Base-by-base conservation (phyloP, 2,797 vertebrate genomes). In the Scolopax rusticola region DNA sequence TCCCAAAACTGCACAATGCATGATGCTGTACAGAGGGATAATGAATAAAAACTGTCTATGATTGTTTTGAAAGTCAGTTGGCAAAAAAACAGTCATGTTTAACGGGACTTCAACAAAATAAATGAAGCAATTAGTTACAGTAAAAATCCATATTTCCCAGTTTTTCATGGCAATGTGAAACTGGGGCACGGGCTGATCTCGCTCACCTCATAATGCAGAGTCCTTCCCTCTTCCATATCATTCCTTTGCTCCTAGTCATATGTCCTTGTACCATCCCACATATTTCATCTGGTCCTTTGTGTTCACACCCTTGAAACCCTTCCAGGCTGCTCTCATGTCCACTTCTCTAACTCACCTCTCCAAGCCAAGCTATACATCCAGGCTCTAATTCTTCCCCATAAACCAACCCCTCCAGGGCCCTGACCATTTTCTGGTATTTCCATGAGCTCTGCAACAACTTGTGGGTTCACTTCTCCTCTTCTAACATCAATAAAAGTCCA, bases 311-410 rank as follows among this genome's bases (percentile, higher is more conserved):
- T 56, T 69, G 81, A 76, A 78, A 78, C 1, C 65, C 30, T 78
- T 87, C 84, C 87, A 91, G 76, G 68, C 23, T 87, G 60, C 13
- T 94, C 75, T 89, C 70, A 2, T 54, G 74, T 69, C 81, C 59
- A 9, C 19, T 59, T 33, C 73, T 79, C 53, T 23, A 41, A 10
- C 33, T 77, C 75, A 41, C 56, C 78, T 79, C 56, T 57, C 50
- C 0, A 0, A 78, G 81, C 84, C 84, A 50, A 85, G 18, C 87
- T 68, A 36, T 38, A 61, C 30, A 60, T 78, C 78, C 68, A 84
- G 64, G 43, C 57, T 47, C 61, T 28, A 64, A 85, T 77, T 84
- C 78, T 71, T 24, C 50, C 27, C 30, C 8, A 16, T 14, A 63
- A 96, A 73, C 30, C 1, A 18, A 38, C 43, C 56, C 64, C 64